Evolutionary conservation across 2,797 vertebrate species (phyloP).

Genomic region (Ibycter americanus): DNA sequence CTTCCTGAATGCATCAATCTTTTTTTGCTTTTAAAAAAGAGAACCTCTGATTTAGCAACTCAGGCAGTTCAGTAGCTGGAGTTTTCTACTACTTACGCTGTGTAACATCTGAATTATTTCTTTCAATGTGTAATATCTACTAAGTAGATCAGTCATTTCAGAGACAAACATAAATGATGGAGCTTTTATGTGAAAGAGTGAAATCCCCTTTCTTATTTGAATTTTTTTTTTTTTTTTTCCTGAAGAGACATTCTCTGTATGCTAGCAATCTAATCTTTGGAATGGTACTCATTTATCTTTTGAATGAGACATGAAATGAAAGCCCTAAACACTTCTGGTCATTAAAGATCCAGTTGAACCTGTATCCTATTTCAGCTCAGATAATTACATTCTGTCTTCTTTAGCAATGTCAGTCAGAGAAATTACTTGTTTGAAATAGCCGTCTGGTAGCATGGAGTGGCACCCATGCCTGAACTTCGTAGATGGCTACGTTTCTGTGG

Average conservation of each 20-base stretch:
- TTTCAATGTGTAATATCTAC: slow-evolving; percentile 32
- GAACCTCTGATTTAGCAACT: slow-evolving; percentile 22
- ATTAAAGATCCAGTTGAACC: slow-evolving; percentile 24
- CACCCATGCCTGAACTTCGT: neutral
- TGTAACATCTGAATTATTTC: slow-evolving; percentile 18
- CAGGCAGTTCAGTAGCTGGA: slow-evolving; percentile 5
- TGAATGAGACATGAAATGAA: slow-evolving; percentile 35
- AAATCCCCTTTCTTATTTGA: slow-evolving; percentile 25
- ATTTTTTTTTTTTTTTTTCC: neutral
- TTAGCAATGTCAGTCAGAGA: neutral
- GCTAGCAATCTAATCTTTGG: slow-evolving; percentile 10
- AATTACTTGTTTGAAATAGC: neutral
- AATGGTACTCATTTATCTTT: slow-evolving; percentile 46
- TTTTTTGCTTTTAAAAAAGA: neutral
- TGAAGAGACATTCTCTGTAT: neutral
- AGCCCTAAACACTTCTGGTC: slow-evolving; percentile 31
- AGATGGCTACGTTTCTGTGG: neutral
- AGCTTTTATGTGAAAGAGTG: neutral
- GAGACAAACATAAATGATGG: neutral
- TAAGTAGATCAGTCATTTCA: slow-evolving; percentile 34
- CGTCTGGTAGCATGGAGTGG: neutral
- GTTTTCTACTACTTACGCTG: slow-evolving; percentile 4
- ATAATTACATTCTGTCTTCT: slow-evolving; percentile 22
- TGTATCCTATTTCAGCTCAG: slow-evolving; percentile 18
- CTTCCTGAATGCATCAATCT: slow-evolving; percentile 18